A percentile compares a stretch with the other conserved stretches of the same genome.
Evolutionary conservation across 2,797 vertebrate species (phyloP).

Genomic region (Rhadinocentrus ornatus): DNA sequence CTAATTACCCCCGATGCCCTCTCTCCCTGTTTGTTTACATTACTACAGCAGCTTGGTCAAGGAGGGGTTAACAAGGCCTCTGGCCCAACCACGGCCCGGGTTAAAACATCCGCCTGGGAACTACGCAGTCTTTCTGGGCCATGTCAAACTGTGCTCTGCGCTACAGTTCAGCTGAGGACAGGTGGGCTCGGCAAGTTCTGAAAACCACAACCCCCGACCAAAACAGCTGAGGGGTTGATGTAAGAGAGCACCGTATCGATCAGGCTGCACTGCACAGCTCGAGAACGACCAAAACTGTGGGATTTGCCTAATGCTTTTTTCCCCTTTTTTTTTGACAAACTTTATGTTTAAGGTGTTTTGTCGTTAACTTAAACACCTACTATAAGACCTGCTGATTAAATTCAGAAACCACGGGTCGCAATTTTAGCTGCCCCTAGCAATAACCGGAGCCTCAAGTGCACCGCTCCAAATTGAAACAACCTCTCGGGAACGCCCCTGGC

Average conservation of each 20-base stretch:
- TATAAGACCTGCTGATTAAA: slow-evolving; percentile 14
- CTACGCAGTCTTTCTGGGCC: slow-evolving; percentile 62
- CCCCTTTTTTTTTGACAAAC: not conserved
- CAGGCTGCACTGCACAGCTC: slow-evolving; percentile 22
- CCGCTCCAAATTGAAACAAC: slow-evolving; percentile 74
- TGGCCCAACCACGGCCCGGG: slow-evolving; percentile 77
- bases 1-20: slow-evolving; percentile 81
- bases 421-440: slow-evolving; percentile 54
- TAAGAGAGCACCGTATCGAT: slow-evolving; percentile 35
- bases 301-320: slow-evolving; percentile 28
- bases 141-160: slow-evolving; percentile 43
- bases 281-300: slow-evolving; percentile 52
- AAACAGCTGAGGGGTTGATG: slow-evolving; percentile 12
- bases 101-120: slow-evolving; percentile 67
- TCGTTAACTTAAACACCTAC: not conserved
- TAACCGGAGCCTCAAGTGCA: slow-evolving; percentile 71
- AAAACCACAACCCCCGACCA: slow-evolving; percentile 6
- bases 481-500: slow-evolving; percentile 86
- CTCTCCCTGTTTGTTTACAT: slow-evolving; percentile 87
- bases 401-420: not conserved
- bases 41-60: slow-evolving; percentile 65
- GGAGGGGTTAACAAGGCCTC: slow-evolving; percentile 84
- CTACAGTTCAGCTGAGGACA: slow-evolving; percentile 23
- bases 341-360: not conserved
- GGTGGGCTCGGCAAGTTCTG: slow-evolving; percentile 11